Percentiles rank a stretch among this genome's conserved stretches.
Evolutionary conservation across 2,113 vertebrate species (phyloP).

Genomic region (Riparia riparia): DNA sequence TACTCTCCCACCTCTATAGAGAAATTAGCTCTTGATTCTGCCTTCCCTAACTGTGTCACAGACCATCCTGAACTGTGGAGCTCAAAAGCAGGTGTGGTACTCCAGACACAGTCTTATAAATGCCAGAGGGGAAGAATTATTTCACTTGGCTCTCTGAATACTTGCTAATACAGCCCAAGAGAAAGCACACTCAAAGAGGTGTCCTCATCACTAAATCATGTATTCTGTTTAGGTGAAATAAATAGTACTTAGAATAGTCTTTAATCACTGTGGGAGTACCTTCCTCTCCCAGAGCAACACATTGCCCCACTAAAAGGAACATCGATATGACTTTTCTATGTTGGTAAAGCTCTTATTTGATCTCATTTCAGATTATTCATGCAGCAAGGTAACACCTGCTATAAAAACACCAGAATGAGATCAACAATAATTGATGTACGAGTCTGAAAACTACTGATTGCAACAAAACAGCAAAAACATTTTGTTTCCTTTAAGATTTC

Average conservation of each 20-base stretch:
- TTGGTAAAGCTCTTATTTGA: neutral
- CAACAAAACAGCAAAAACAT: neutral
- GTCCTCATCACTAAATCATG: neutral
- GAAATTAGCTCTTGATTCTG: neutral
- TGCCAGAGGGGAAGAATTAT: neutral
- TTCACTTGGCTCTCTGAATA: neutral
- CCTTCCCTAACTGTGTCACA: neutral
- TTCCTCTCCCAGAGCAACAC: neutral
- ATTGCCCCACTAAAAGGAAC: neutral
- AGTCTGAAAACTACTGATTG: neutral
- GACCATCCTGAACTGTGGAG: neutral
- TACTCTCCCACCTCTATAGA: accelerated
- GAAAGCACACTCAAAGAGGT: neutral
- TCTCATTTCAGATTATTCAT: neutral
- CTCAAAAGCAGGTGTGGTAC: neutral
- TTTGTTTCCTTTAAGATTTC: neutral
- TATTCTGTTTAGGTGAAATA: neutral
- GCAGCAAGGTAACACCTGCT: neutral
- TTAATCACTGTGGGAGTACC: neutral
- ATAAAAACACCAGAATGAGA: neutral
- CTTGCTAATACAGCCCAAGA: neutral
- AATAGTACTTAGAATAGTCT: neutral
- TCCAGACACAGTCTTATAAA: neutral
- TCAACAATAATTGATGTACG: neutral
- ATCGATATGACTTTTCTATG: neutral